Base-by-base conservation (phyloP, 2,888 invertebrate species). In the Meloe dianella region DNA sequence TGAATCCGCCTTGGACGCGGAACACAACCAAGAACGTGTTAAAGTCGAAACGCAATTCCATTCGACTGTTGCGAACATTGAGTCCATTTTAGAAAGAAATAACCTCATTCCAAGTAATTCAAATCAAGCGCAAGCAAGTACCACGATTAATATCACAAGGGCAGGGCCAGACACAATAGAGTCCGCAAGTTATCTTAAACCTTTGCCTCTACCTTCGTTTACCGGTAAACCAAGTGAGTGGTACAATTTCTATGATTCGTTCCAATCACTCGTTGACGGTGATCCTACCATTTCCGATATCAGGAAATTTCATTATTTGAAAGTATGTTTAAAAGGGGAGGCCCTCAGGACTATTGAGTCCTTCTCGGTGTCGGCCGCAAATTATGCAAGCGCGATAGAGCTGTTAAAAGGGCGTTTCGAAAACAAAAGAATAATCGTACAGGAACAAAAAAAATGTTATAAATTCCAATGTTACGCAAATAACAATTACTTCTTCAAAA, bases 321-420 rank as follows among this genome's bases (percentile, higher is more conserved):
- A 65, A 56, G 57, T 60, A 12, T 66, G 64, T 60, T 56, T 73
- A 24, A 69, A 71, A 24, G 69, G 62, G 12, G 68, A 70, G 24
- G 72, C 73, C 27, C 41, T 66, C 24, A 61, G 66, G 47, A 66
- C 69, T 10, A 51, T 73, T 2, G 60, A 71, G 38, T 73, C 71
- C 7, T 61, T 72, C 27, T 60, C 69, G 27, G 62, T 72, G 10
- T 66, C 69, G 12, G 61, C 17, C 5, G 70, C 65, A 12, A 74
- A 74, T 65, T 73, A 73, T 63, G 22, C 29, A 17, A 54, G 61
- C 51, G 74, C 73, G 14, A 69, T 65, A 65, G 61, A 69, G 2
- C 35, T 73, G 35, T 64, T 71, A 35, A 62, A 61, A 60, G 58
- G 66, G 29, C 61, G 71, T 2, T 74, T 63, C 59, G 70, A 71